Conservation (phyloP, 2,888 invertebrate genomes). For the Scaptomyza polygonia region DNA sequence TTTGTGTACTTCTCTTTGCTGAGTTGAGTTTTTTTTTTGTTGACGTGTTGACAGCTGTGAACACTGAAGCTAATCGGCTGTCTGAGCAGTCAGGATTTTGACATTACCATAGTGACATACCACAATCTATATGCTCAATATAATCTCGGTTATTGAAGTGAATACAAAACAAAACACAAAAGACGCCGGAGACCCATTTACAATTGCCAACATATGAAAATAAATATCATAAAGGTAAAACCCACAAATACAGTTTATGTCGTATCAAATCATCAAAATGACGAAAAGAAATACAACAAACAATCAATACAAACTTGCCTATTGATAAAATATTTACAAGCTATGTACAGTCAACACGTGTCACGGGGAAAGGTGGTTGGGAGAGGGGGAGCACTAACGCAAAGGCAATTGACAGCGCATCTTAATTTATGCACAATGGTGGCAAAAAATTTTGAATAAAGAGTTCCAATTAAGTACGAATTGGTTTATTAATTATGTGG, state of each 20-base stretch:
- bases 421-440: conserved; percentile 55
- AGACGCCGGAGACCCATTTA: neutral
- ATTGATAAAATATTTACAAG: conserved; percentile 12
- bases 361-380: neutral
- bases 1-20: conserved; percentile 18
- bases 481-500: conserved; percentile 46
- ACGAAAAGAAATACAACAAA: neutral
- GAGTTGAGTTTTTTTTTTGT: conserved; percentile 11
- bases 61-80: conserved; percentile 57
- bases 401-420: conserved; percentile 41
- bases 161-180: conserved; percentile 1
- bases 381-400: no score
- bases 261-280: conserved; percentile 25
- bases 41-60: conserved; percentile 58
- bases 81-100: conserved; percentile 26
- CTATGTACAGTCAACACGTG: conserved; percentile 11
- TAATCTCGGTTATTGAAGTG: conserved; percentile 39
- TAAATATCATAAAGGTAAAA: neutral
- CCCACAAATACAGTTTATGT: conserved; percentile 13
- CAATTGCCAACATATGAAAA: neutral
- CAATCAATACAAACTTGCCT: conserved; percentile 20
- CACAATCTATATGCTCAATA: conserved; percentile 19
- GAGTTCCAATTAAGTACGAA: conserved; percentile 10
- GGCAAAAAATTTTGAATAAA: conserved; percentile 17
- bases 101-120: conserved; percentile 60